Conservation (phyloP, 2,888 invertebrate genomes). For the Cryptophagus acutangulus region DNA sequence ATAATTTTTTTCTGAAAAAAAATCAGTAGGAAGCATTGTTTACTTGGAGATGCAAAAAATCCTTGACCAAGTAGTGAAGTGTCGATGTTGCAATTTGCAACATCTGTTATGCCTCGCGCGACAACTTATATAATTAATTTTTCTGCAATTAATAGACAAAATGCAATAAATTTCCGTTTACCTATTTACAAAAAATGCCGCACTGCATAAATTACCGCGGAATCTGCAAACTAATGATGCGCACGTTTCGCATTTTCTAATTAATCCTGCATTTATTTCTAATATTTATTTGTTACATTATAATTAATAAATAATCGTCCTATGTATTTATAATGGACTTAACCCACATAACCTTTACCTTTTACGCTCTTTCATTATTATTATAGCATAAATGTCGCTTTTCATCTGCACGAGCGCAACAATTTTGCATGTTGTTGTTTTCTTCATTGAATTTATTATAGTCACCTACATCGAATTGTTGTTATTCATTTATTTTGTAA, state of each 20-base stretch:
- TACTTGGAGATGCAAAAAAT: background rate
- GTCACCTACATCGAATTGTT: background rate
- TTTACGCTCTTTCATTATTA: constrained; percentile 7
- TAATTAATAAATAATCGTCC: constrained; percentile 11
- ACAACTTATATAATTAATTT: constrained; percentile 2
- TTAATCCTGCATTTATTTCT: too few species aligned
- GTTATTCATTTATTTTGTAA: too few species aligned
- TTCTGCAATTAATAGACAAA: too few species aligned
- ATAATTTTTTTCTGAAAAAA: too few species aligned
- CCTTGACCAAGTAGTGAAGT: constrained; percentile 4
- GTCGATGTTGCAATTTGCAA: constrained; percentile 5
- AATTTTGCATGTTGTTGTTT: constrained; percentile 5
- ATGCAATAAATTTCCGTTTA: too few species aligned
- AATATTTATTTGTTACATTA: constrained; percentile 1
- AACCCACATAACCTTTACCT: constrained; percentile 13
- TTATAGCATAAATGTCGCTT: background rate
- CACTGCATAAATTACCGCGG: too few species aligned
- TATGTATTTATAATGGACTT: constrained; percentile 13
- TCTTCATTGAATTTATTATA: background rate
- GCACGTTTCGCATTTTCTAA: too few species aligned
- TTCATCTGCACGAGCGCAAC: background rate
- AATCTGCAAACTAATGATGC: too few species aligned
- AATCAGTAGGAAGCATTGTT: too few species aligned
- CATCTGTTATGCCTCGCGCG: too few species aligned
- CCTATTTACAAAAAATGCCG: too few species aligned